Percentiles rank a stretch among this genome's conserved stretches.
Evolutionary conservation across 2,797 vertebrate genomes (phyloP).

Genomic region (Erethizon dorsatum): DNA sequence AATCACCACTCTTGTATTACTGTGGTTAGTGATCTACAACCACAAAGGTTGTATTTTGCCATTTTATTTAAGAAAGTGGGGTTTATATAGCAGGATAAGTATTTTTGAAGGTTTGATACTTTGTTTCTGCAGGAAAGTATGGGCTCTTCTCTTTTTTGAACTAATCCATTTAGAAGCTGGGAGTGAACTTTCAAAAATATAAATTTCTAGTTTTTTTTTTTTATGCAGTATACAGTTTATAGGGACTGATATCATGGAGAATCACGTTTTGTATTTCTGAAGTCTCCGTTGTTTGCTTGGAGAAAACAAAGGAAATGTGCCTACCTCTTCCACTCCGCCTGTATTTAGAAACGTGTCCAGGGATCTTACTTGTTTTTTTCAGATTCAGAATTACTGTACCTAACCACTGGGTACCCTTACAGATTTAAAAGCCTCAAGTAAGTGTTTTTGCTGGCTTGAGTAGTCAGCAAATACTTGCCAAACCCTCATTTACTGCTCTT

Average conservation of each 20-base stretch:
- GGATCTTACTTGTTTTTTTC: conserved; percentile 66
- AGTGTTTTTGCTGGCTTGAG: conserved; percentile 82
- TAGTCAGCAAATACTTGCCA: conserved; percentile 72
- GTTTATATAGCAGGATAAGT: conserved; percentile 77
- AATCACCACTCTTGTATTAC: conserved; percentile 84
- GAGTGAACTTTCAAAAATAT: conserved; percentile 56
- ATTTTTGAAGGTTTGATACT: conserved; percentile 81
- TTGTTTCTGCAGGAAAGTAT: conserved; percentile 78
- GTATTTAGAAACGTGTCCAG: conserved; percentile 80
- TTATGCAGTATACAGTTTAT: conserved; percentile 52
- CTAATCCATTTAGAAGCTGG: conserved; percentile 9
- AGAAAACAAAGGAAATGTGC: conserved; percentile 79
- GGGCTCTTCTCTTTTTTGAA: conserved; percentile 63
- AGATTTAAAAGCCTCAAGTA: conserved; percentile 79
- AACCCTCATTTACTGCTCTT: conserved; percentile 77
- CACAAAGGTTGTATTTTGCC: conserved; percentile 76
- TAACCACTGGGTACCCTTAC: conserved; percentile 78
- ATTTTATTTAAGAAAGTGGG: conserved; percentile 83
- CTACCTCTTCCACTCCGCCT: not conserved
- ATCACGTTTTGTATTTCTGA: conserved; percentile 69
- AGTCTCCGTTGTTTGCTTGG: conserved; percentile 68
- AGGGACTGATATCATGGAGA: conserved; percentile 38
- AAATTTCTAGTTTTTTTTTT: conserved; percentile 37
- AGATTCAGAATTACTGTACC: conserved; percentile 77
- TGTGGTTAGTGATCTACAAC: conserved; percentile 84